Conservation (phyloP, 2,888 invertebrate species). For the Pocota personata region DNA sequence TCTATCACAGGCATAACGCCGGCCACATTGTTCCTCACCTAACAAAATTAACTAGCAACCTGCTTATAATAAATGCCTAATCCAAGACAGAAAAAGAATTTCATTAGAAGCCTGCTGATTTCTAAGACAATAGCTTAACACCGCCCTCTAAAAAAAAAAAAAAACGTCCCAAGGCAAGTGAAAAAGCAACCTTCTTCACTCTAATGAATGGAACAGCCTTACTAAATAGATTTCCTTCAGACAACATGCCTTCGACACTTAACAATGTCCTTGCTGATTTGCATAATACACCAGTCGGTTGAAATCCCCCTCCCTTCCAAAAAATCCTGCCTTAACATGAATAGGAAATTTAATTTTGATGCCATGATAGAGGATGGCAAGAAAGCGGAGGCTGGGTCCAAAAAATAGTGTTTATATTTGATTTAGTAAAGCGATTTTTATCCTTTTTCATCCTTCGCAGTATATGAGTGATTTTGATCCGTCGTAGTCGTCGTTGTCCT, state of each 20-base stretch:
- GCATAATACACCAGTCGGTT: slow-evolving; percentile 60
- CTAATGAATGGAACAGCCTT: slow-evolving; percentile 9
- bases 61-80: not conserved
- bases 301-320: not conserved
- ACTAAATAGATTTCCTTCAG: slow-evolving; percentile 27
- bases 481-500: slow-evolving; percentile 26
- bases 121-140: not conserved
- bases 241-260: slow-evolving; percentile 54
- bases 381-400: not conserved
- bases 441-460: slow-evolving; percentile 49
- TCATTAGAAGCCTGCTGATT: not conserved
- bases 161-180: not conserved
- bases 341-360: slow-evolving; percentile 67
- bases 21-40: no score
- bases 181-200: not conserved
- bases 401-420: slow-evolving; percentile 69
- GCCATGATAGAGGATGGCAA: slow-evolving; percentile 19
- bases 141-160: not conserved
- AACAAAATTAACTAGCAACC: no score
- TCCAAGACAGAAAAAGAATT: not conserved
- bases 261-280: slow-evolving; percentile 67
- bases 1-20: no score
- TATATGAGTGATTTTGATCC: slow-evolving; percentile 54
- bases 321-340: slow-evolving; percentile 9
- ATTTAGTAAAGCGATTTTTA: slow-evolving; percentile 72